Conservation (phyloP, 2,888 invertebrate genomes). For the Rotaria sp. region DNA sequence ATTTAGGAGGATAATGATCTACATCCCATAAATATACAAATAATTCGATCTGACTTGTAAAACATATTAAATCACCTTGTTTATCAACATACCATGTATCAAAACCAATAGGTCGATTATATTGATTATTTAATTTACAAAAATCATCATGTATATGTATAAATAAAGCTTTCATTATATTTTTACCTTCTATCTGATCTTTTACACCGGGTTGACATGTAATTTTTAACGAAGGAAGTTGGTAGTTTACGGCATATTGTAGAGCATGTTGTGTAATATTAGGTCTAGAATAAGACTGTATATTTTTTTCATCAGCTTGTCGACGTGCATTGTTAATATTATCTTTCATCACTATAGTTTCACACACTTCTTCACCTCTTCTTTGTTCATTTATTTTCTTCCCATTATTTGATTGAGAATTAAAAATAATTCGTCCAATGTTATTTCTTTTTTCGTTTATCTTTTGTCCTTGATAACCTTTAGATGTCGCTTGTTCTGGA, state of each 20-base stretch:
- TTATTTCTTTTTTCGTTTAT: no score
- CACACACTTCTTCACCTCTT: no score
- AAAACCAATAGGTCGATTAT: background rate
- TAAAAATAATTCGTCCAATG: no score
- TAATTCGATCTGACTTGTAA: background rate
- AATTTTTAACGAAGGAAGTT: background rate
- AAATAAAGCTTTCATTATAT: background rate
- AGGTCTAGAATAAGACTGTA: no score
- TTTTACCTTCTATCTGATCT: background rate
- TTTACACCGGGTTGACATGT: background rate
- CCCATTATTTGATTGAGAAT: no score
- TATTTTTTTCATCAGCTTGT: no score
- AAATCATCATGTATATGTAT: background rate
- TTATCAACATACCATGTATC: background rate
- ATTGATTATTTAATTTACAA: no score
- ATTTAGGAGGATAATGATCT: background rate
- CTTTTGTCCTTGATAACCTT: no score
- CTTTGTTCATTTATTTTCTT: no score
- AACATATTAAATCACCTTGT: background rate
- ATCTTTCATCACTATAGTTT: no score
- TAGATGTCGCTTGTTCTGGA: no score
- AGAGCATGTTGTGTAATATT: background rate
- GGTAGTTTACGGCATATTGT: background rate
- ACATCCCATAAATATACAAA: background rate
- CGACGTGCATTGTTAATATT: no score